phyloP scores from a whole-genome alignment of 1,140 invertebrate species.

The Hyles euphorbiae region DNA sequence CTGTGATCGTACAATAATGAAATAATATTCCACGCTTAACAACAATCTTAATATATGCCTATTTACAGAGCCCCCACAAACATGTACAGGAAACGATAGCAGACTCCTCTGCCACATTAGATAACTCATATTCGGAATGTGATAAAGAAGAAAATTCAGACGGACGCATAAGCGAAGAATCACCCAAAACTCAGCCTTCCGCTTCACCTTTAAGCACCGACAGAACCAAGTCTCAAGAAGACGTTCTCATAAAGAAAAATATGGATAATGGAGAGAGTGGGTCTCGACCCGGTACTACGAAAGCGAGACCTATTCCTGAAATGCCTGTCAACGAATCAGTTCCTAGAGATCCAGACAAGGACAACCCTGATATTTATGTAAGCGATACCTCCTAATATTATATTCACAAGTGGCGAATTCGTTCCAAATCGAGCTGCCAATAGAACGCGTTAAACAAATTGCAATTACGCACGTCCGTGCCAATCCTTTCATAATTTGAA shows the following conservation, averaged over 20 bases:
- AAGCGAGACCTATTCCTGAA: conserved; percentile 54
- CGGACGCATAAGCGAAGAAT: conserved; percentile 11
- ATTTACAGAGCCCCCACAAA: conserved; percentile 37
- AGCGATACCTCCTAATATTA: conserved; percentile 18
- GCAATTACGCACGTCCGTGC: no score
- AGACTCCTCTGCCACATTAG: conserved; percentile 39
- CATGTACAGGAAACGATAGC: conserved; percentile 30
- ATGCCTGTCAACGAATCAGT: conserved; percentile 26
- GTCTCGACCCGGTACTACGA: conserved; percentile 34
- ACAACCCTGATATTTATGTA: conserved; percentile 55
- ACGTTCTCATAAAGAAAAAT: conserved; percentile 40
- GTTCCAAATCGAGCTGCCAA: no score
- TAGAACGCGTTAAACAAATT: no score
- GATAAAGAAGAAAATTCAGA: conserved; percentile 36
- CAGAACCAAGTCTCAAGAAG: conserved; percentile 23
- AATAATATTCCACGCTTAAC: no score
- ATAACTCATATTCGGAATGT: conserved; percentile 35
- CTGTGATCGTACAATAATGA: no score
- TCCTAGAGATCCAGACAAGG: conserved; percentile 56
- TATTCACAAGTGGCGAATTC: no score
- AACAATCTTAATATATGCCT: no score
- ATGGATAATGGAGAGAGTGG: conserved; percentile 27
- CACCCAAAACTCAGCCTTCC: conserved; percentile 23
- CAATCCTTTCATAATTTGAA: no score
- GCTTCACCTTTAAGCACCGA: conserved; percentile 27